Base-by-base conservation (phyloP, 2,797 vertebrate genomes). In the Decapterus maruadsi region DNA sequence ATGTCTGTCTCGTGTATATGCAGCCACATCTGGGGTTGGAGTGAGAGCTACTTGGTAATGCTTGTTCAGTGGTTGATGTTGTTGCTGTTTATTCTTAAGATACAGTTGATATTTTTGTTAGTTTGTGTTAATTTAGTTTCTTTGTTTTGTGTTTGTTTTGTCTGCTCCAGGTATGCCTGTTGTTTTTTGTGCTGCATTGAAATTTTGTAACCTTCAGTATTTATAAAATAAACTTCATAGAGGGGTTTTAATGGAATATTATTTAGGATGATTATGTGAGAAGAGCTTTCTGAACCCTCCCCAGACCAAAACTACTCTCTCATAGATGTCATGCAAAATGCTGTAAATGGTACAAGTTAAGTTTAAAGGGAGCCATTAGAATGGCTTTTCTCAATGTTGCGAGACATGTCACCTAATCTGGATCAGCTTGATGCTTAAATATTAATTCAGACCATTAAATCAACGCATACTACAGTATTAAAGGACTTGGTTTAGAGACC, bases 171-270 rank as follows among this genome's bases (percentile, higher is more conserved):
- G 4, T 68, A 46, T 11, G 17, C 9, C 1, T 42, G 6, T 16
- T 11, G 10, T 53, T 53, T 53, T 53, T 60, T 73, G 29, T 13
- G 20, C 58, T 59, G 8, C 5, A 5, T 10, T 42, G 22, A 34
- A 68, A 54, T 58, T n/a, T 4, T 19, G 36, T 19, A 45, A 68
- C 20, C 31, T 55, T 17, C 16, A 45, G 16, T 45, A 9, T 69
- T 48, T 48, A 13, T 45, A 31, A 69, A 43, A 64, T 59, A 38
- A 40, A 66, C 53, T 46, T 20, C 14, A 59, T 48, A 22, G 53
- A 64, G 53, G n/a, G 3, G 22, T 75, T 70, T 75, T 58, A 68
- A 77, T 81, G 63, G 53, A 42, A 42, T 54, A 36, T 80, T 40
- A 11, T 29, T 34, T 46, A 0, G 17, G 42, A 40, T 29, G 55